These are phyloP conservation scores for Heliconius himera DNA, from an alignment of 1,140 invertebrate species.

Conservation along the genomic window DNA sequence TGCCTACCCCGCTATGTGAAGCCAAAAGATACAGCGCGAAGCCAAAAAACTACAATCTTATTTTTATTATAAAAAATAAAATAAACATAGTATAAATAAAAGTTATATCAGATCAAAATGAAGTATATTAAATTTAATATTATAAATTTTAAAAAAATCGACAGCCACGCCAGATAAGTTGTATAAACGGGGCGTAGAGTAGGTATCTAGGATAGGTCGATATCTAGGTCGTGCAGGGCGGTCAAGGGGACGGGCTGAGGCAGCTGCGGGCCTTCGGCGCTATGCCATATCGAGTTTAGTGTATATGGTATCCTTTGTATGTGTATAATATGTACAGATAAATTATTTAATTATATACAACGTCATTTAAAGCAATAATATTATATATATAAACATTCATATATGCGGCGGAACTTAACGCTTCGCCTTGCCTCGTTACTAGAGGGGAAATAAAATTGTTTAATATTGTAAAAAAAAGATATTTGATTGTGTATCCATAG, in stretches of 20 bases:
- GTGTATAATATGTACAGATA: background rate
- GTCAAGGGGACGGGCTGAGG: constrained; percentile 42
- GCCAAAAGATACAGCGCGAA: no score
- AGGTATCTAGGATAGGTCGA: constrained; percentile 43
- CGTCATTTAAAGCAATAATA: no score
- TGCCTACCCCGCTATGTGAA: no score
- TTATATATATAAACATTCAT: no score
- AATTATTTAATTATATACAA: no score
- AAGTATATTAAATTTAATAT: background rate
- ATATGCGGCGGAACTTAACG: no score
- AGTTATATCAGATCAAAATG: background rate
- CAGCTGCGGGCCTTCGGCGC: constrained; percentile 20
- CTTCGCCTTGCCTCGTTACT: no score
- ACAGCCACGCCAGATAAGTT: background rate
- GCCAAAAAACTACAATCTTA: no score
- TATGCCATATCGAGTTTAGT: constrained; percentile 14
- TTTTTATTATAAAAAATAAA: no score
- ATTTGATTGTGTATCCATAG: no score
- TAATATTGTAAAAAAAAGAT: no score
- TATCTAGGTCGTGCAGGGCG: constrained; percentile 53
- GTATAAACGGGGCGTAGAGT: constrained; percentile 19
- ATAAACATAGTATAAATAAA: background rate
- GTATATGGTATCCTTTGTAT: constrained; percentile 1
- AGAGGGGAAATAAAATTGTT: no score
- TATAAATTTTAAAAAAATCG: background rate